Evolutionary conservation across 2,113 vertebrate genomes (phyloP).

Genomic region (Carassius auratus): DNA sequence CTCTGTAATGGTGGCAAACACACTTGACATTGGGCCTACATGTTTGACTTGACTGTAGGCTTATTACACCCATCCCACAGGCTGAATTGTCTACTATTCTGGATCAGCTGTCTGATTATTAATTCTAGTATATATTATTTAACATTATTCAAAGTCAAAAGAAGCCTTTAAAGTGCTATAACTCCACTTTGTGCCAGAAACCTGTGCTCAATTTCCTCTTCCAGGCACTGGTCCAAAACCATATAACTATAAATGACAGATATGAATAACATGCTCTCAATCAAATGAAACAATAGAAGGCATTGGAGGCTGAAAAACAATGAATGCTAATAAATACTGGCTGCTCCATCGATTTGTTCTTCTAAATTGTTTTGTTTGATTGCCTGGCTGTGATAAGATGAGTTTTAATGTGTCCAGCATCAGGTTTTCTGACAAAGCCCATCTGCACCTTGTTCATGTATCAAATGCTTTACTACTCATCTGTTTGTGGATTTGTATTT

Average conservation of each 20-base stretch:
- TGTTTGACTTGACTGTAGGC: constrained; percentile 5
- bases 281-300: constrained; percentile 47
- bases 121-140: constrained; percentile 14
- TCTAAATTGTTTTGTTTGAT: constrained; percentile 46
- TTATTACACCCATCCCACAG: neutral
- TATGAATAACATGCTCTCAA: constrained; percentile 46
- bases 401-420: constrained; percentile 15
- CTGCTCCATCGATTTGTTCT: constrained; percentile 52
- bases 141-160: constrained; percentile 11
- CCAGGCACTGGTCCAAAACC: constrained; percentile 11
- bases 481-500: constrained; percentile 37
- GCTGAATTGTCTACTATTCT: neutral
- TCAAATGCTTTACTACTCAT: constrained; percentile 38
- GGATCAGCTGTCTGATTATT: constrained; percentile 3
- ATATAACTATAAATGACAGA: constrained; percentile 44
- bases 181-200: neutral
- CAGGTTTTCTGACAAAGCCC: constrained; percentile 41
- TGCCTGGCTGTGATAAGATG: constrained; percentile 51
- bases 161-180: neutral
- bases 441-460: constrained; percentile 46
- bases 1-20: constrained; percentile 33
- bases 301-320: constrained; percentile 47
- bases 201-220: neutral
- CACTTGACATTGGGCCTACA: constrained; percentile 13
- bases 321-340: constrained; percentile 54